phyloP scores from a whole-genome alignment of 1,140 invertebrate genomes.

The Caenorhabditis briggsae region DNA sequence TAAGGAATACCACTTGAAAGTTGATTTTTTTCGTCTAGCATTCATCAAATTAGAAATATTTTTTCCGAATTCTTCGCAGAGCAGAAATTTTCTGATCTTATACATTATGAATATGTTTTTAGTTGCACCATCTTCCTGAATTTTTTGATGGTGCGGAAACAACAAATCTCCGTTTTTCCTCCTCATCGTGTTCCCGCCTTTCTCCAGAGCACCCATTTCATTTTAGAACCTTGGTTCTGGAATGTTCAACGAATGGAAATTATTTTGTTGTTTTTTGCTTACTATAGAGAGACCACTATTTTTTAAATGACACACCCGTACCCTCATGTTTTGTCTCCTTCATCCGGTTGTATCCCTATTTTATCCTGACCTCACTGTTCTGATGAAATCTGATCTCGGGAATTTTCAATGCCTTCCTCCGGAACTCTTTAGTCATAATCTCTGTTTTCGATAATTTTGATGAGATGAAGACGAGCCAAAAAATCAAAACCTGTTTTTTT shows the following conservation, averaged over 20 bases:
- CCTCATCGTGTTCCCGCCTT: background rate
- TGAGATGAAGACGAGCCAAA: too few relatives aligned
- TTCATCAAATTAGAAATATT: background rate
- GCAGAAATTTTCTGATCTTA: slow-evolving; percentile 8
- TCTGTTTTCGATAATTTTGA: too few relatives aligned
- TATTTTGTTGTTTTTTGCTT: background rate
- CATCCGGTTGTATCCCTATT: background rate
- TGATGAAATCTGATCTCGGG: too few relatives aligned
- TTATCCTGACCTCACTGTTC: background rate
- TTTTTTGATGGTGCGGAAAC: slow-evolving; percentile 34
- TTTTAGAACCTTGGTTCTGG: background rate
- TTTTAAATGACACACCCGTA: background rate
- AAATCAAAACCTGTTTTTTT: too few relatives aligned
- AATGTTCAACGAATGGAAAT: slow-evolving; percentile 35
- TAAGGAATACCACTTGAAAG: background rate
- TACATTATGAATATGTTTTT: slow-evolving; percentile 50
- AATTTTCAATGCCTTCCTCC: too few relatives aligned
- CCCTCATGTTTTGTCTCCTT: background rate
- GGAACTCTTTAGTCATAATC: too few relatives aligned
- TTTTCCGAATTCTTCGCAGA: background rate
- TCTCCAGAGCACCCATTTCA: slow-evolving; percentile 42
- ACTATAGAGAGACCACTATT: background rate
- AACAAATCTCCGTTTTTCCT: slow-evolving; percentile 36
- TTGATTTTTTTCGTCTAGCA: background rate
- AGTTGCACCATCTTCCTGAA: background rate